Conservation (phyloP, 1,140 invertebrate species). For the Dolichoris vasculosae region DNA sequence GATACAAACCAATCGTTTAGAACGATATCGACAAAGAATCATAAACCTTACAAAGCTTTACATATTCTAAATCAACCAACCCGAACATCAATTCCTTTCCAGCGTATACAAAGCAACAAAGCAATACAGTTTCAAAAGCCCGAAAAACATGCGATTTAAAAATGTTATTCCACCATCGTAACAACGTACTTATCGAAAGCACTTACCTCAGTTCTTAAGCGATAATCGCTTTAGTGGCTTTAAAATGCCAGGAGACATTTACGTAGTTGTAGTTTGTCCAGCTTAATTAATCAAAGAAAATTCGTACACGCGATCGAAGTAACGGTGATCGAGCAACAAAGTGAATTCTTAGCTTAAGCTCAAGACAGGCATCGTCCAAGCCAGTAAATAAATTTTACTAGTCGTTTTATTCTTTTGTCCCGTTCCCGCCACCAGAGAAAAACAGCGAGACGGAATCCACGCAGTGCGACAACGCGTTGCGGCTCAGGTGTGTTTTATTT, state of each 20-base stretch:
- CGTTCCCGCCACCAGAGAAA: neutral
- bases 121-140: no score
- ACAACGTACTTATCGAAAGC: neutral
- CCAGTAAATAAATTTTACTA: slow-evolving; percentile 3
- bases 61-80: no score
- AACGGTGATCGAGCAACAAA: neutral
- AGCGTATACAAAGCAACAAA: no score
- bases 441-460: neutral
- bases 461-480: neutral
- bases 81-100: no score
- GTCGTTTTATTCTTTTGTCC: neutral
- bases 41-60: no score
- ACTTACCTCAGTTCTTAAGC: neutral
- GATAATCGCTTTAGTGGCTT: neutral
- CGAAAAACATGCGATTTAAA: no score
- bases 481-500: slow-evolving; percentile 37
- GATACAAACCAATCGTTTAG: no score
- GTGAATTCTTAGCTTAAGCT: neutral
- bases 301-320: neutral
- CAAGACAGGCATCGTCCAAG: no score
- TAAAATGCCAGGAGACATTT: no score
- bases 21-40: no score
- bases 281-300: neutral
- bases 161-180: neutral
- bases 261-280: neutral